These are phyloP conservation scores for Campylorhamphus procurvoides DNA, from an alignment of 2,113 vertebrate species.

Conservation along the genomic window DNA sequence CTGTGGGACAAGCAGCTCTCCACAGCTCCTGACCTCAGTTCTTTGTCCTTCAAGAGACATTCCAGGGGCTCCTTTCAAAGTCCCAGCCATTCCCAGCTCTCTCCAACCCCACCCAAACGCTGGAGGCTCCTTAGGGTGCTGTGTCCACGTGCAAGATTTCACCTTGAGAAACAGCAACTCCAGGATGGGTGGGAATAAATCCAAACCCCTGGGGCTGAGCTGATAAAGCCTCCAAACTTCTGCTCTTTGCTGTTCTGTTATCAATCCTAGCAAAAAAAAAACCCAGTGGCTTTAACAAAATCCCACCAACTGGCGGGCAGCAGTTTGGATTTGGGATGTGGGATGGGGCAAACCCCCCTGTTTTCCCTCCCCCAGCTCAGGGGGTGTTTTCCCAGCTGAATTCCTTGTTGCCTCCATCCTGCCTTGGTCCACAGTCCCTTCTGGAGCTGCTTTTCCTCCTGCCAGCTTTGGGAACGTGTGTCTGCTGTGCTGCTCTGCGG, in stretches of 20 bases:
- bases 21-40: rapidly evolving
- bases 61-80: neutral
- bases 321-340: neutral
- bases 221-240: neutral
- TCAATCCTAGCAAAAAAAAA: neutral
- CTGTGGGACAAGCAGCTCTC: rapidly evolving
- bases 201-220: neutral
- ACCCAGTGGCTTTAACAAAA: neutral
- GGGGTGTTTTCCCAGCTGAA: neutral
- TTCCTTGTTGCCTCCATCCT: neutral
- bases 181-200: neutral
- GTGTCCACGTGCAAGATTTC: too few relatives aligned
- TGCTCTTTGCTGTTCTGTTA: neutral
- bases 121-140: too few relatives aligned
- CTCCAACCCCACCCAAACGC: neutral
- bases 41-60: rapidly evolving
- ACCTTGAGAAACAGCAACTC: rapidly evolving
- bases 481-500: neutral
- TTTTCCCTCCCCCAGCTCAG: rapidly evolving
- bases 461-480: neutral
- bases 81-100: neutral
- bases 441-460: neutral
- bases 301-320: neutral
- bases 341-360: neutral
- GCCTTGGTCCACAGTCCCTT: neutral